phyloP scores from a whole-genome alignment of 2,888 invertebrate species.

The Urechis unicinctus region DNA sequence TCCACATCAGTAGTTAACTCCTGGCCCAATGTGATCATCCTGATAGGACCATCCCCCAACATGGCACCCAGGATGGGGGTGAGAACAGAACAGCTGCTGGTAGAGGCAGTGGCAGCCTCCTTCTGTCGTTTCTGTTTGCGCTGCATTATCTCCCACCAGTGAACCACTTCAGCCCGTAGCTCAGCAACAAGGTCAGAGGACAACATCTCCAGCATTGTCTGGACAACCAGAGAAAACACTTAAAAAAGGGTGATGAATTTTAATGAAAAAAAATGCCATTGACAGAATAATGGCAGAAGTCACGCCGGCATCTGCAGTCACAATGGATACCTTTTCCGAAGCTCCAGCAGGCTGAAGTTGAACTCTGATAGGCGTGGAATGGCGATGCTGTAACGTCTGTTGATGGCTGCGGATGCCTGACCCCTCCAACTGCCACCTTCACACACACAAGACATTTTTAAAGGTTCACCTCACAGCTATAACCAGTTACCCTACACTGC shows the following conservation, averaged over 20 bases:
- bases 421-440: slow-evolving; percentile 77
- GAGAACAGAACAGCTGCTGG: slow-evolving; percentile 21
- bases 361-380: slow-evolving; percentile 61
- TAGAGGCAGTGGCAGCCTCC: slow-evolving; percentile 11
- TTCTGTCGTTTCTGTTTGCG: slow-evolving; percentile 38
- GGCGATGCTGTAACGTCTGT: slow-evolving; percentile 58
- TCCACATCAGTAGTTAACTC: slow-evolving; percentile 88
- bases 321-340: slow-evolving; percentile 70
- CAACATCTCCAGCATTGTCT: slow-evolving; percentile 70
- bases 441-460: too few species aligned
- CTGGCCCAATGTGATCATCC: slow-evolving; percentile 85
- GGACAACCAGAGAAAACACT: slow-evolving; percentile 3
- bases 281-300: too few species aligned
- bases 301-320: too few species aligned
- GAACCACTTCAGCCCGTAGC: slow-evolving; percentile 86
- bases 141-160: slow-evolving; percentile 67
- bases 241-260: too few species aligned
- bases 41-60: slow-evolving; percentile 74
- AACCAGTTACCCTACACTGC: too few species aligned
- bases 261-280: too few species aligned
- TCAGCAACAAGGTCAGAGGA: slow-evolving; percentile 86
- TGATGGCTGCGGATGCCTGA: slow-evolving; percentile 59
- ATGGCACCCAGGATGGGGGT: slow-evolving; percentile 63
- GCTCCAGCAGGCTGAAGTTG: slow-evolving; percentile 83
- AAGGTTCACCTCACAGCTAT: too few species aligned